phyloP scores from a whole-genome alignment of 1,140 invertebrate genomes.

The Bombus impatiens region DNA sequence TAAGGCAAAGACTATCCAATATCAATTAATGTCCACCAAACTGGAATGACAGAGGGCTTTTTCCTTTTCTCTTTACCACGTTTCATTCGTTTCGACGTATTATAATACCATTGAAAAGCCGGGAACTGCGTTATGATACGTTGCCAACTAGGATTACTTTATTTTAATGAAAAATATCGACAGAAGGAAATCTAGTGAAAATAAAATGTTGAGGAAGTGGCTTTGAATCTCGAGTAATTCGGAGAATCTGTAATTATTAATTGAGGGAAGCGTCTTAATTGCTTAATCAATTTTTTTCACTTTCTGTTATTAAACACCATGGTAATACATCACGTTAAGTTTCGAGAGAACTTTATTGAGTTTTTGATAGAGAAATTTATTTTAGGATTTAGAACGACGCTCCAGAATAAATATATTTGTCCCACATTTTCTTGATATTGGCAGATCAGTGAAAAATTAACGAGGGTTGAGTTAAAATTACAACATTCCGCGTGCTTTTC shows the following conservation, averaged over 20 bases:
- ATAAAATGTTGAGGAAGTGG: not conserved
- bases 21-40: slow-evolving; percentile 40
- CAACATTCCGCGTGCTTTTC: not conserved
- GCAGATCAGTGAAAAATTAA: not conserved
- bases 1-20: slow-evolving; percentile 16
- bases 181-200: not conserved
- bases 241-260: not conserved
- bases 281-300: not conserved
- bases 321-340: not conserved
- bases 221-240: not conserved
- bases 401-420: not conserved
- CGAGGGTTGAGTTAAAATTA: not conserved
- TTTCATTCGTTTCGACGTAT: slow-evolving; percentile 33
- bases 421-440: not conserved
- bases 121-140: not conserved
- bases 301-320: not conserved
- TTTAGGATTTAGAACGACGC: not conserved
- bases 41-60: slow-evolving; percentile 24
- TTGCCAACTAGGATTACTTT: not conserved
- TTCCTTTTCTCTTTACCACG: not conserved
- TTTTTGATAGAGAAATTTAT: not conserved
- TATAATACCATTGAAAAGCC: slow-evolving; percentile 34
- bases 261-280: not conserved
- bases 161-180: slow-evolving; percentile 22
- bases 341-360: not conserved